These are phyloP conservation scores for Noctuana brunneofusca DNA, from an alignment of 2,888 invertebrate genomes.

Conservation along the genomic window DNA sequence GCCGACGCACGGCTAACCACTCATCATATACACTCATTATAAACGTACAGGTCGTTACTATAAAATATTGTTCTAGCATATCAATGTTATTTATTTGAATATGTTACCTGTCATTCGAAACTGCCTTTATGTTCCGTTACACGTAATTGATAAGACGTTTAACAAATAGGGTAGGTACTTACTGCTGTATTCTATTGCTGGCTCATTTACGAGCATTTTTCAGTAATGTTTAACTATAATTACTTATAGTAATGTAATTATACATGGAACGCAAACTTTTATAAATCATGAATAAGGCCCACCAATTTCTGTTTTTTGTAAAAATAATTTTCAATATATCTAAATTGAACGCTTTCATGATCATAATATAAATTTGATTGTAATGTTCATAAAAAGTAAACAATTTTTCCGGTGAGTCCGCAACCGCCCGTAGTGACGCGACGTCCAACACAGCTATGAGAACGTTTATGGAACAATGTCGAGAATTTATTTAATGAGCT, in stretches of 20 bases:
- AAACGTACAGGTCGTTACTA: slow-evolving; percentile 46
- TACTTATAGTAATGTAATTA: neutral
- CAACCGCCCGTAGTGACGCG: slow-evolving; percentile 14
- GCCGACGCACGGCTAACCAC: slow-evolving; percentile 54
- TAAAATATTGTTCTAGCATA: slow-evolving; percentile 18
- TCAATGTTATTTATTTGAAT: slow-evolving; percentile 10
- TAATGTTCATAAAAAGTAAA: slow-evolving; percentile 16
- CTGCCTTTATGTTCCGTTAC: neutral
- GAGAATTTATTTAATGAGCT: slow-evolving; percentile 71
- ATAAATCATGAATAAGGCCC: too few relatives aligned
- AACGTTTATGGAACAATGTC: slow-evolving; percentile 54
- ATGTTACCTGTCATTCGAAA: neutral
- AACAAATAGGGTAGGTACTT: too few relatives aligned
- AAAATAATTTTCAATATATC: neutral
- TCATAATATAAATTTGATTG: slow-evolving; percentile 2
- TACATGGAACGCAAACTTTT: too few relatives aligned
- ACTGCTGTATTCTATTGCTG: neutral
- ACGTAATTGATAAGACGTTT: neutral
- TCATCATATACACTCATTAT: slow-evolving; percentile 62
- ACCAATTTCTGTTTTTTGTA: neutral
- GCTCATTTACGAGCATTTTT: neutral
- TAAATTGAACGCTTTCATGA: neutral
- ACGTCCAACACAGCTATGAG: slow-evolving; percentile 24
- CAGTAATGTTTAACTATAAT: neutral
- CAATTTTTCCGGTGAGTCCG: slow-evolving; percentile 22